Evolutionary conservation across 92 coral and sea anemone species (phyloP).

Genomic region (Pocillopora meandrina): DNA sequence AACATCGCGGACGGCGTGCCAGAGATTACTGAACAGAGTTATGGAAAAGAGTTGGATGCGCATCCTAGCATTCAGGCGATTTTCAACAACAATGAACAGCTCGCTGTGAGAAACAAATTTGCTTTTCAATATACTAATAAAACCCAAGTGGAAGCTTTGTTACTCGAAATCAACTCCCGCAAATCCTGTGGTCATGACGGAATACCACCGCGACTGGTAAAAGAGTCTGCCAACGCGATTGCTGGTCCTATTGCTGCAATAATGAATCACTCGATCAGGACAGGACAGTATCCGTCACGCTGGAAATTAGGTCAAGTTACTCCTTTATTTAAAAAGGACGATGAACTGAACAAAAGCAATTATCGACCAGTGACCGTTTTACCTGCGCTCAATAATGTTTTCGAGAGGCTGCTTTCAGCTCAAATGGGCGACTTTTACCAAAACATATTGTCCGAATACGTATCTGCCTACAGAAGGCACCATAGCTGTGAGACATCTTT

Average conservation of each 20-base stretch:
- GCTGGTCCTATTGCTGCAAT: slow-evolving; percentile 40
- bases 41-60: background rate
- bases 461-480: background rate
- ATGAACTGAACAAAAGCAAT: slow-evolving; percentile 30
- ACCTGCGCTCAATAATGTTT: slow-evolving; percentile 35
- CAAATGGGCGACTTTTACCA: slow-evolving; percentile 27
- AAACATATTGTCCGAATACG: slow-evolving; percentile 15
- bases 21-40: background rate
- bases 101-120: background rate
- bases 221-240: slow-evolving; percentile 42
- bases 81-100: background rate
- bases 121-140: background rate
- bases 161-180: background rate
- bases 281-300: slow-evolving; percentile 22
- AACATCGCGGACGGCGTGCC: background rate
- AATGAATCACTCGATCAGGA: slow-evolving; percentile 22
- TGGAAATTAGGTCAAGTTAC: slow-evolving; percentile 35
- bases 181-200: background rate
- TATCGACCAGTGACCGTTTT: slow-evolving; percentile 37
- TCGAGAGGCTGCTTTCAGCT: slow-evolving; percentile 28
- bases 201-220: slow-evolving; percentile 31
- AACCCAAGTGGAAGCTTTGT: background rate
- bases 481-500: too few relatives aligned
- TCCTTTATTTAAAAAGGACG: slow-evolving; percentile 20
- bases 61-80: slow-evolving; percentile 2